Conservation (phyloP, 2,888 invertebrate species). For the Thecocarcelia acutangulata region DNA sequence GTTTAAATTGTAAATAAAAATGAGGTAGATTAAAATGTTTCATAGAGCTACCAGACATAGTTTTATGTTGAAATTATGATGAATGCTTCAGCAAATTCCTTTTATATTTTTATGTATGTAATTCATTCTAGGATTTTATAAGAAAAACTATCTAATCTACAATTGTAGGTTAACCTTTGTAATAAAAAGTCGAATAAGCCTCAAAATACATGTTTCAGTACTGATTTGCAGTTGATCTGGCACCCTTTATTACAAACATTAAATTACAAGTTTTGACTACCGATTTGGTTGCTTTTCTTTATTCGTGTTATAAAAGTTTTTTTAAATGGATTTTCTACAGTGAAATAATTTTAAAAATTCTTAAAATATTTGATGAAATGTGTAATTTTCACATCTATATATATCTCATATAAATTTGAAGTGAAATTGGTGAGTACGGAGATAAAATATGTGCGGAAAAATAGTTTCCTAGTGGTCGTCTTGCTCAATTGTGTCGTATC, state of each 20-base stretch:
- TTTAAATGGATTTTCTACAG: conserved; percentile 31
- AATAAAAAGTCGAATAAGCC: not conserved
- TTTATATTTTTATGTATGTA: not conserved
- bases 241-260: conserved; percentile 44
- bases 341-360: conserved; percentile 44
- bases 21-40: not conserved
- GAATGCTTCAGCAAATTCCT: too few relatives aligned
- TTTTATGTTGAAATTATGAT: not conserved
- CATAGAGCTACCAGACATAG: conserved; percentile 10
- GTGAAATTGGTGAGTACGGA: conserved; percentile 63
- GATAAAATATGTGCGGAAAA: conserved; percentile 32
- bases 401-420: conserved; percentile 45
- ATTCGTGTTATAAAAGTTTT: conserved; percentile 51
- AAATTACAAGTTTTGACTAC: conserved; percentile 58
- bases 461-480: conserved; percentile 40
- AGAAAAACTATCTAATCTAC: too few relatives aligned
- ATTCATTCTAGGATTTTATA: too few relatives aligned
- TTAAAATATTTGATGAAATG: conserved; percentile 46
- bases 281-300: conserved; percentile 53
- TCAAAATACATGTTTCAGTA: too few relatives aligned
- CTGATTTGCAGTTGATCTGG: conserved; percentile 13
- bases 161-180: too few relatives aligned
- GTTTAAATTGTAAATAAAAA: conserved; percentile 42
- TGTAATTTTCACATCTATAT: conserved; percentile 34
- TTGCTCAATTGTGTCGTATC: conserved; percentile 49